Base-by-base conservation (phyloP, 2,797 vertebrate species). In the Tragelaphus eurycerus region DNA sequence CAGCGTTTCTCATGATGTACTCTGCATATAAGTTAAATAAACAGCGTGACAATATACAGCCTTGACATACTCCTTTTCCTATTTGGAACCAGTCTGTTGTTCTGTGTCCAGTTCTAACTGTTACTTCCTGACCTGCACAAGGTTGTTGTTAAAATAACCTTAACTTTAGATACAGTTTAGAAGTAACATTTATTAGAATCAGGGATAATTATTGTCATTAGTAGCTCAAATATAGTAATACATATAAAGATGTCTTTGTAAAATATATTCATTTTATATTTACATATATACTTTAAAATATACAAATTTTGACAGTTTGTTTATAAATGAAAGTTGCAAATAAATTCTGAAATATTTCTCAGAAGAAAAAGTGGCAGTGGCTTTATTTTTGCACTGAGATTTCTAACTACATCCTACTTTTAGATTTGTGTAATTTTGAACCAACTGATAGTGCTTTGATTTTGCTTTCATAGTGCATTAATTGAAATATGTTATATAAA, bases 311-410 rank as follows among this genome's bases (percentile, higher is more conserved):
- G 74, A 62, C 27, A 86, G 10, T 64, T 79, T 78, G 15, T 90
- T 87, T 84, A 54, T 50, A 84, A 31, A 81, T 62, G 52, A 54
- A 87, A 88, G 34, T 60, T 83, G 3, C 34, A 78, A 89, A 55
- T n/a, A 84, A 92, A 85, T 64, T 76, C 34, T 86, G 79, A 97
- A 90, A 55, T 92, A 38, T 52, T 96, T 95, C 31, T 93, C 64
- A 85, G 71, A 60, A 83, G 82, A 91, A 76, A 90, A 55, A 46
- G 16, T 82, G 31, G 14, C 31, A 57, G 25, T 93, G 62, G 9
- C n/a, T 67, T 64, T 78, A 46, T 78, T 90, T 92, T 87, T 87
- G 11, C 21, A 29, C 34, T 21, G 19, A 84, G 21, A 55, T 90
- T 87, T 88, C 31, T 50, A 64, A 85, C 50, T 34, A 19, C 2